These are phyloP conservation scores for Vireo griseus DNA, from an alignment of 2,797 vertebrate species.

Conservation along the genomic window DNA sequence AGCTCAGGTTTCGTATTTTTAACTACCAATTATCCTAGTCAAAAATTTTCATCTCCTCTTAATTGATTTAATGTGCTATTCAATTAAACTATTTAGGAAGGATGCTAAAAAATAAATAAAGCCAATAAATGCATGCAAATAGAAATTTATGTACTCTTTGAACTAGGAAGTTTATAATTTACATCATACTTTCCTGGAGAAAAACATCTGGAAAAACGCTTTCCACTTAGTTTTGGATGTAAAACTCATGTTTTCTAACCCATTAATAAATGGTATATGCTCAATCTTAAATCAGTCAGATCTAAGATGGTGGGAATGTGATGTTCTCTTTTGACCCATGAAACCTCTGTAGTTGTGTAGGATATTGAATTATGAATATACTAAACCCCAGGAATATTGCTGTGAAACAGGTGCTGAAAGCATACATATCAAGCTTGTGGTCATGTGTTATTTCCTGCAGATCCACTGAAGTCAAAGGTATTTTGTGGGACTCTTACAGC, in stretches of 20 bases:
- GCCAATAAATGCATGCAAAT: not conserved
- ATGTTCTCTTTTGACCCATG: not conserved
- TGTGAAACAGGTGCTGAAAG: not conserved
- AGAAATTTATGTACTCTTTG: not conserved
- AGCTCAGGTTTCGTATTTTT: not conserved
- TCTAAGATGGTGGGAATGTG: not conserved
- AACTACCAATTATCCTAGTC: not conserved
- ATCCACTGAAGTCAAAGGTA: not conserved
- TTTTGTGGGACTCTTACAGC: not conserved
- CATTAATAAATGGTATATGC: not conserved
- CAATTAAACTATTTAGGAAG: not conserved
- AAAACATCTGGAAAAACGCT: not conserved
- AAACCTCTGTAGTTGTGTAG: not conserved
- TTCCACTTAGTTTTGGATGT: not conserved
- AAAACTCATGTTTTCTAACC: not conserved
- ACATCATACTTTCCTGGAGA: not conserved
- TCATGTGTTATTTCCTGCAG: not conserved
- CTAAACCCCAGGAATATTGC: not conserved
- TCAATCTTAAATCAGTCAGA: not conserved
- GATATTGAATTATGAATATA: not conserved
- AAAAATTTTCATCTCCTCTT: not conserved
- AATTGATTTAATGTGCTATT: not conserved
- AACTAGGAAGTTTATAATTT: not conserved
- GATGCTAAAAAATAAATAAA: not conserved
- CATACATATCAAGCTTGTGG: not conserved